phyloP scores from a whole-genome alignment of 1,140 invertebrate species.

The Halictus rubicundus region DNA sequence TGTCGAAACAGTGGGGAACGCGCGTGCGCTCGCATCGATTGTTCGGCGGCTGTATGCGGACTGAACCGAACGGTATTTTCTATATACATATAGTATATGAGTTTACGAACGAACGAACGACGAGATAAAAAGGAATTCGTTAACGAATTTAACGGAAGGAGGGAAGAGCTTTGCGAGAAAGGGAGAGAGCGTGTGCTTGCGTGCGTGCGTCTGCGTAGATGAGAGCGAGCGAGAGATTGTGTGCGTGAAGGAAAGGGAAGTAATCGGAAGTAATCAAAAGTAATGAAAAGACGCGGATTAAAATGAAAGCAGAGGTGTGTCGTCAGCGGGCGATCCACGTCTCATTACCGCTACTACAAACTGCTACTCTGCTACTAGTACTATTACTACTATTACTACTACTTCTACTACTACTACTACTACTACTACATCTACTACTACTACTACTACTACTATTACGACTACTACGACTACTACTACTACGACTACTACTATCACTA shows the following conservation, averaged over 20 bases:
- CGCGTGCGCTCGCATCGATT: neutral
- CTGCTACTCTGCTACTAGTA: no score
- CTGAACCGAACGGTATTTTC: neutral
- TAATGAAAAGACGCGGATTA: neutral
- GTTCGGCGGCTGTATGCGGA: neutral
- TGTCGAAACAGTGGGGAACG: no score
- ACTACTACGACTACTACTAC: no score
- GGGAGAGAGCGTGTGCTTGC: neutral
- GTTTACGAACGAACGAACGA: neutral
- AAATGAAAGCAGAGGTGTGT: constrained; percentile 12
- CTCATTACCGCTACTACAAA: constrained; percentile 15
- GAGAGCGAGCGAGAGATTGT: neutral
- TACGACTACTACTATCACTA: no score
- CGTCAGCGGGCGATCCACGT: constrained; percentile 26
- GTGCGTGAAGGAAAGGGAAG: neutral
- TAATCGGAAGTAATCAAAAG: neutral
- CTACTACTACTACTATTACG: no score
- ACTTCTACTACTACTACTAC: no score
- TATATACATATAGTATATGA: neutral
- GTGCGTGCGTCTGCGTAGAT: neutral
- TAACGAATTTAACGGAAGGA: neutral
- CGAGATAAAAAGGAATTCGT: neutral
- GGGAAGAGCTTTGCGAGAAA: neutral
- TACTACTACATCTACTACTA: constrained; percentile 24
- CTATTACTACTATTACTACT: no score